Evolutionary conservation across 1,140 invertebrate genomes (phyloP).

Genomic region (Acromyrmex heyeri): DNA sequence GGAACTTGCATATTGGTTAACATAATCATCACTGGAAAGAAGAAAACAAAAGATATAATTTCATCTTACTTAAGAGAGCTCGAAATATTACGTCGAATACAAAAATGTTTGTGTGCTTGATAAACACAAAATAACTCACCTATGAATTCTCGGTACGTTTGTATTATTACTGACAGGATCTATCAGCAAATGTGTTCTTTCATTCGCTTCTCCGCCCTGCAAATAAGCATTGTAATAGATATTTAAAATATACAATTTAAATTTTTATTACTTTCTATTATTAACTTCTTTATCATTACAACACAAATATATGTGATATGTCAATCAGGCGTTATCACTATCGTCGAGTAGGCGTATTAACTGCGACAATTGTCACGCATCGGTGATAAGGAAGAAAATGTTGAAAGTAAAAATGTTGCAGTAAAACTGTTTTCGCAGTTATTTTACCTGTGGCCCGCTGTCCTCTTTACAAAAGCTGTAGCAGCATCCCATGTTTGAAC

Average conservation of each 20-base stretch:
- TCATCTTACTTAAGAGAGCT: neutral
- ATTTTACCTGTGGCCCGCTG: constrained; percentile 87
- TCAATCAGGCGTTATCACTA: neutral
- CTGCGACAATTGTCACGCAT: constrained; percentile 33
- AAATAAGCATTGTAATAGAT: constrained; percentile 62
- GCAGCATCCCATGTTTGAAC: constrained; percentile 84
- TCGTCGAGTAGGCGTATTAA: constrained; percentile 11
- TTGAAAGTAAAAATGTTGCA: constrained; percentile 31
- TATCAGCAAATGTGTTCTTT: constrained; percentile 90
- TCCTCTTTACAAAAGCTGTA: constrained; percentile 89
- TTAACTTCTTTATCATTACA: neutral
- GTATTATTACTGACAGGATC: constrained; percentile 90
- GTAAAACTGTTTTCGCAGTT: constrained; percentile 32
- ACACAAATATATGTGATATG: neutral
- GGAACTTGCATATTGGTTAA: constrained; percentile 88
- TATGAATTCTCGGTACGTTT: constrained; percentile 88
- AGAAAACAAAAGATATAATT: constrained; percentile 53
- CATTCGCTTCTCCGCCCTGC: constrained; percentile 89
- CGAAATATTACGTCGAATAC: neutral
- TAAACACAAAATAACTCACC: constrained; percentile 79
- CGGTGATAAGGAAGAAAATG: constrained; percentile 46
- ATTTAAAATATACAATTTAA: neutral
- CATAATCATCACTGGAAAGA: constrained; percentile 89
- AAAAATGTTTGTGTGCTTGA: constrained; percentile 23
- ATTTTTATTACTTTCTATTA: neutral